phyloP scores from a whole-genome alignment of 2,888 invertebrate species.

The Cyclophora albipunctata region DNA sequence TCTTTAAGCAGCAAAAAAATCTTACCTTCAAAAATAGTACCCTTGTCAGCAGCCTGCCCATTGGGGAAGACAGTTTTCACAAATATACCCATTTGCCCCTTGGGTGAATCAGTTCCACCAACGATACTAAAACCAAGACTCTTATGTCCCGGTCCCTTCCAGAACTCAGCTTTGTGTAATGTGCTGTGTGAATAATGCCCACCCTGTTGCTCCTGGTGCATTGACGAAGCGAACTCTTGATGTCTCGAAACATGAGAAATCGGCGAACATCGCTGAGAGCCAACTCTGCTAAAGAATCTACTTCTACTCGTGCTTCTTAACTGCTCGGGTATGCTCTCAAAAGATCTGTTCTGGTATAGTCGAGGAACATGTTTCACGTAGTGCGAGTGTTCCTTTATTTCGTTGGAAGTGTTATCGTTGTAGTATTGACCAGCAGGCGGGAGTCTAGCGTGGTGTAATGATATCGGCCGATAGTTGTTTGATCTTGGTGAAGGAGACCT shows the following conservation, averaged over 20 bases:
- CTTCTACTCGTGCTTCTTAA: constrained; percentile 56
- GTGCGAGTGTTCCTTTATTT: constrained; percentile 63
- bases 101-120: constrained; percentile 90
- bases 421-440: constrained; percentile 42
- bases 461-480: constrained; percentile 65
- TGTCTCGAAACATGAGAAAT: constrained; percentile 47
- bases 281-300: constrained; percentile 63
- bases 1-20: background rate
- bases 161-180: constrained; percentile 77
- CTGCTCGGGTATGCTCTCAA: constrained; percentile 69
- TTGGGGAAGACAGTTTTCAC: constrained; percentile 91
- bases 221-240: constrained; percentile 41
- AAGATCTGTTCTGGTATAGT: constrained; percentile 65
- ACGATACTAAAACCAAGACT: constrained; percentile 93
- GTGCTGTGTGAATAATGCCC: constrained; percentile 49
- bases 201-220: constrained; percentile 42
- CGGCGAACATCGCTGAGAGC: constrained; percentile 59
- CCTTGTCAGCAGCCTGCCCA: constrained; percentile 90
- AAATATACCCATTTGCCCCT: constrained; percentile 91
- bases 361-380: constrained; percentile 63
- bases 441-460: constrained; percentile 54
- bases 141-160: constrained; percentile 89
- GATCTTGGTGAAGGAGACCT: constrained; percentile 47
- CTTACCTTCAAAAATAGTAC: constrained; percentile 87
- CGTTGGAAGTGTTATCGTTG: constrained; percentile 52